Evolutionary conservation across 2,797 vertebrate genomes (phyloP), one percentile per base, ranked within the genome.

Genomic region (Thripadectes ignobilis): DNA sequence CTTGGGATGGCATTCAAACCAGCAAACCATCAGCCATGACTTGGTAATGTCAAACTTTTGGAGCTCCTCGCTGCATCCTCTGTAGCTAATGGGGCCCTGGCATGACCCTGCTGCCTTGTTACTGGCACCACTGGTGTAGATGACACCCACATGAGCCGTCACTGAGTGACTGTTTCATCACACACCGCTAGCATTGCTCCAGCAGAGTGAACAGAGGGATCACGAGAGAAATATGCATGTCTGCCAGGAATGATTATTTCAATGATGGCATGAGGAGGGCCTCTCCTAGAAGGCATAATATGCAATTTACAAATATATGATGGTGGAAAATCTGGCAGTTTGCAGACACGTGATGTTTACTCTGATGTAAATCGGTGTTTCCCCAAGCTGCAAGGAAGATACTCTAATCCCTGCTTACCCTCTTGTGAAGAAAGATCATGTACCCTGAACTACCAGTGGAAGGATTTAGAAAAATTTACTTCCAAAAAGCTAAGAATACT

Each of bases 141-240:
- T 57, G 27, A 49, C 27, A 58, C 23, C 16, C 32, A 49, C 20
- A 13, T 0, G 1, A 80, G 26, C 26, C 2, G 0, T 4, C 0
- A 1, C 12, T 63, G 52, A 73, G 10, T 22, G 39, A 30, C 23
- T 68, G 24, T 12, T 58, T 29, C 1, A 1, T 32, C 29, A 12
- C 1, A 2, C n/a, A 41, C 5, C 45, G 45, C 19, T 2, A 4
- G 36, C 2, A 0, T 26, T 23, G 22, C 43, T 80, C 38, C 27
- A 61, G 19, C 46, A 73, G 38, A n/a, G 23, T 32, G n/a, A 75
- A 23, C 1, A 2, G 29, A 51, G 27, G 9, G 13, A 29, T 46
- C 0, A 1, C 0, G 1, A 23, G 34, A 71, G 30, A 59, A 30
- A 10, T 12, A 15, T 21, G 11, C 24, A 23, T 1, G 2, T 29